phyloP scores from a whole-genome alignment of 2,888 invertebrate species.

The Schizotus pectinicornis region DNA sequence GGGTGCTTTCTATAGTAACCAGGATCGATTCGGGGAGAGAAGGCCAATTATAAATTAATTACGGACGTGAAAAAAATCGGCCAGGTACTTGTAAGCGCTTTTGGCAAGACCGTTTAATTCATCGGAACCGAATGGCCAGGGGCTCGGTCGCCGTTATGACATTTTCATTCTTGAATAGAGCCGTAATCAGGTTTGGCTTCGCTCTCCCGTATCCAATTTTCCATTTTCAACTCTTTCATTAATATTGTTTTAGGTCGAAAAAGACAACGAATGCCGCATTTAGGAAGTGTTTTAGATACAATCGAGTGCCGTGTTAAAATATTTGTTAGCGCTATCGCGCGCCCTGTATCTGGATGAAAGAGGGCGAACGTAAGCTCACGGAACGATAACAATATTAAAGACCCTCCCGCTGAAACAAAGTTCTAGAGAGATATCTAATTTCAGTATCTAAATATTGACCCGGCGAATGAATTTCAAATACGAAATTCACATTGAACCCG shows the following conservation, averaged over 20 bases:
- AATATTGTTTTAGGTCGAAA: conserved; percentile 25
- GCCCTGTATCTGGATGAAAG: conserved; percentile 40
- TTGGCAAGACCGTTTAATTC: too few relatives aligned
- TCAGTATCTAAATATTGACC: conserved; percentile 35
- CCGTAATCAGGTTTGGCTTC: conserved; percentile 21
- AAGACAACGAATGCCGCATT: conserved; percentile 29
- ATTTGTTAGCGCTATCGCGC: conserved; percentile 30
- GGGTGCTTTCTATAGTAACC: too few relatives aligned
- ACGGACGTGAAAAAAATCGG: too few relatives aligned
- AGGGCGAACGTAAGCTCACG: conserved; percentile 24
- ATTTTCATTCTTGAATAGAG: conserved; percentile 17
- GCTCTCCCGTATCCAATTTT: conserved; percentile 7
- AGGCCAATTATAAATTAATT: too few relatives aligned
- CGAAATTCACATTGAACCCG: conserved; percentile 9
- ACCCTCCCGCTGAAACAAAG: conserved; percentile 18
- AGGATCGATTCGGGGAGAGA: too few relatives aligned
- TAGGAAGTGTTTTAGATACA: conserved; percentile 31
- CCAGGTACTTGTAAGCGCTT: too few relatives aligned
- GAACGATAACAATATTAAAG: conserved; percentile 32
- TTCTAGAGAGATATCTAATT: conserved; percentile 34
- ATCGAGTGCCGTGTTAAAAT: conserved; percentile 31
- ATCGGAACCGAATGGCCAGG: too few relatives aligned
- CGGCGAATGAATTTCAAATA: conserved; percentile 31
- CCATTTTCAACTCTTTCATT: conserved; percentile 22
- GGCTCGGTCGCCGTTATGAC: conserved; percentile 11